Percentiles rank a stretch among this genome's conserved stretches.
phyloP scores from a whole-genome alignment of 64 coral and sea anemone genomes.

The Exaiptasia diaphana region DNA sequence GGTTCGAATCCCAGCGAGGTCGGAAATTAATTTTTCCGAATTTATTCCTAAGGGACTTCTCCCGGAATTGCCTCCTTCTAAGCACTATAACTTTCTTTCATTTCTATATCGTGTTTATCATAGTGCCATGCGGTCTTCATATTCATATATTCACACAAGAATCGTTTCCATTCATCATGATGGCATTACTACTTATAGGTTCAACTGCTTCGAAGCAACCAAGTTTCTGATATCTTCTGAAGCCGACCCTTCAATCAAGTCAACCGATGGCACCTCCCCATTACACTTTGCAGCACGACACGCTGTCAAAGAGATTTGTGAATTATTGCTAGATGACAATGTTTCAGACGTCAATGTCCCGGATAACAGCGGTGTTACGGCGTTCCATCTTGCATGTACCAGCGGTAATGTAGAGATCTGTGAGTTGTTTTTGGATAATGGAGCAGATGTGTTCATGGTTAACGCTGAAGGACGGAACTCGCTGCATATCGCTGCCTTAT shows the following conservation, averaged over 20 bases:
- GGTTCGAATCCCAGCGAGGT: no score
- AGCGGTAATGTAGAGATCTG: conserved; percentile 49
- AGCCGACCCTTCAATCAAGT: conserved; percentile 50
- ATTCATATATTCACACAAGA: no score
- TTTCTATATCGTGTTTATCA: no score
- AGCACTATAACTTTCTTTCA: no score
- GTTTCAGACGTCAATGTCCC: conserved; percentile 47
- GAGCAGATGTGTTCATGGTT: background rate
- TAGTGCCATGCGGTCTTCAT: no score
- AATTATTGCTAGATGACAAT: conserved; percentile 26
- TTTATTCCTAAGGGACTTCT: no score
- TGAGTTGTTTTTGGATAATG: conserved; percentile 43
- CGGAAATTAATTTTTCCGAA: no score
- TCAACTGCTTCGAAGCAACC: conserved; percentile 49
- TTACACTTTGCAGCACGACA: conserved; percentile 71
- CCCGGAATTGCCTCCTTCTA: no score
- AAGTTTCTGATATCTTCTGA: conserved; percentile 45
- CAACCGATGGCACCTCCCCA: conserved; percentile 56
- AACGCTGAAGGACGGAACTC: conserved; percentile 42
- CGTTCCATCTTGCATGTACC: conserved; percentile 68
- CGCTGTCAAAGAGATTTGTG: conserved; percentile 17
- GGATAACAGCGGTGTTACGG: conserved; percentile 52
- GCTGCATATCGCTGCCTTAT: conserved; percentile 51
- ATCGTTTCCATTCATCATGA: no score
- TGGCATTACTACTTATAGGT: no score